These are phyloP conservation scores for Brachionus calyciflorus DNA, from an alignment of 1,140 invertebrate species.

Conservation along the genomic window DNA sequence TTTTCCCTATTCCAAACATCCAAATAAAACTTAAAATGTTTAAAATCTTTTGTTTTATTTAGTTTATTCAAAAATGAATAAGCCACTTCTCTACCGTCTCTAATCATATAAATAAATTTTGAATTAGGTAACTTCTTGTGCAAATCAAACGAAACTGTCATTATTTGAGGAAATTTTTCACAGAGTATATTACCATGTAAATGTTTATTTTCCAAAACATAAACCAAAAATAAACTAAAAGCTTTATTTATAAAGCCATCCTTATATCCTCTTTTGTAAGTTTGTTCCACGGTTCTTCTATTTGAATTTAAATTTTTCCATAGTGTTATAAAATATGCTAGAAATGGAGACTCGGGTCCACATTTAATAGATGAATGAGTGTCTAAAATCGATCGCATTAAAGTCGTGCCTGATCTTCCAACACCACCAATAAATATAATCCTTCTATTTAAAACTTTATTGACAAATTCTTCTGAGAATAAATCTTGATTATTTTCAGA, in stretches of 20 bases:
- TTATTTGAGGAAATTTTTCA: constrained; percentile 97
- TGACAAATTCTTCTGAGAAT: not conserved
- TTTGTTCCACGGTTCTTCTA: constrained; percentile 72
- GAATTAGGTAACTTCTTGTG: constrained; percentile 67
- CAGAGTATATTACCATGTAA: constrained; percentile 82
- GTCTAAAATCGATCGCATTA: constrained; percentile 95
- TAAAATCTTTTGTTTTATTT: constrained; percentile 80
- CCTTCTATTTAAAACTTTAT: not conserved
- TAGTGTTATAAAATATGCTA: constrained; percentile 82
- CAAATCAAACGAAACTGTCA: constrained; percentile 84
- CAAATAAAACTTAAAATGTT: not conserved
- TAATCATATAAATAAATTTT: constrained; percentile 95
- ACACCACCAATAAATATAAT: constrained; percentile 84
- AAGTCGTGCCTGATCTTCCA: constrained; percentile 89
- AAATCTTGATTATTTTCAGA: too few species aligned
- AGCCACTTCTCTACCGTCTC: constrained; percentile 92
- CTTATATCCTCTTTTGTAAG: constrained; percentile 85
- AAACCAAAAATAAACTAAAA: constrained; percentile 89
- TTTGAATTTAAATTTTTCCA: constrained; percentile 86
- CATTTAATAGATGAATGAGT: constrained; percentile 94
- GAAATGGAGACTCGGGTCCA: constrained; percentile 93
- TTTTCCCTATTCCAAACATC: not conserved
- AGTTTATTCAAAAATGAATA: constrained; percentile 90
- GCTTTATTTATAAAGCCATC: constrained; percentile 87
- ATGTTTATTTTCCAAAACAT: constrained; percentile 76